Evolutionary conservation across 2,113 vertebrate species (phyloP).

Genomic region (Alces alces): DNA sequence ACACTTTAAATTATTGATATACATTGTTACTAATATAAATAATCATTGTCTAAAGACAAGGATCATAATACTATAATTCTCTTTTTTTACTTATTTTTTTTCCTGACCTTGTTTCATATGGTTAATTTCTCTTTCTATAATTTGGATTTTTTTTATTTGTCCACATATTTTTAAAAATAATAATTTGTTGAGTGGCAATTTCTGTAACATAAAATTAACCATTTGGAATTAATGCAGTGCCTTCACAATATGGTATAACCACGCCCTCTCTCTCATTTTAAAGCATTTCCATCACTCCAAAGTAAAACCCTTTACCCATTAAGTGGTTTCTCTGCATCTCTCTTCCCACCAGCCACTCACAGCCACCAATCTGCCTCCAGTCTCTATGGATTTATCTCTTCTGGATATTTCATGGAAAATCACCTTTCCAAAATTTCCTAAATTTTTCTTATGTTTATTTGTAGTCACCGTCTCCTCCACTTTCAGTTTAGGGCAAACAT

Average conservation of each 20-base stretch:
- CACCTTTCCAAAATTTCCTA: not conserved
- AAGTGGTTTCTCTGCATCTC: not conserved
- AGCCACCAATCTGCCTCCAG: not conserved
- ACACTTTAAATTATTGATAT: not conserved
- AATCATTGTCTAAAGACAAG: not conserved
- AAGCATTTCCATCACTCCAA: not conserved
- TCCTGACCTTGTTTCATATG: not conserved
- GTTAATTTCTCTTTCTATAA: not conserved
- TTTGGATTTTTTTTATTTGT: not conserved
- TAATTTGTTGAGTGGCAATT: not conserved
- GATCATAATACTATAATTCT: not conserved
- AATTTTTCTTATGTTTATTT: not conserved
- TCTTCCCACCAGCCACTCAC: not conserved
- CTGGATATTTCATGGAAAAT: not conserved
- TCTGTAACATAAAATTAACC: not conserved
- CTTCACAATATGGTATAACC: not conserved
- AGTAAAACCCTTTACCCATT: not conserved
- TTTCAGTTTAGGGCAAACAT: not conserved
- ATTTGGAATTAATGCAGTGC: not conserved
- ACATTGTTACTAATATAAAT: not conserved
- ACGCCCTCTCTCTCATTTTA: not conserved
- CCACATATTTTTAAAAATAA: not conserved
- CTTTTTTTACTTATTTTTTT: conserved; percentile 9
- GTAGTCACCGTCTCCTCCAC: not conserved
- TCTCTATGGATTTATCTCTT: not conserved